Evolutionary conservation across 2,888 invertebrate species (phyloP).

Genomic region (Dynastes grantii): DNA sequence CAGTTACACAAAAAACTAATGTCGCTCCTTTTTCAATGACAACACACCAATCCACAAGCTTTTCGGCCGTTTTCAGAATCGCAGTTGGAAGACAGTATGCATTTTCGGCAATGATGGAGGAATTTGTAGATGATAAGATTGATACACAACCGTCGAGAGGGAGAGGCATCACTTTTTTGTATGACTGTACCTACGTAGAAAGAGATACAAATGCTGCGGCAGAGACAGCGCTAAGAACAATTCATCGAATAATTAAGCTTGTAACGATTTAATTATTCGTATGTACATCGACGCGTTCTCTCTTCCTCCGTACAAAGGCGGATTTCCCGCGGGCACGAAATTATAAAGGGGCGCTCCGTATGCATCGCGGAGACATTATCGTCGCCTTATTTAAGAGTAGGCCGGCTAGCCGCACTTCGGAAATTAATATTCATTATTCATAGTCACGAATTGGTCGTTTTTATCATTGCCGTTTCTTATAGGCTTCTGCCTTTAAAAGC

Average conservation of each 20-base stretch:
- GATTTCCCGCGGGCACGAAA: slow-evolving; percentile 35
- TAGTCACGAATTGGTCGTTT: slow-evolving; percentile 49
- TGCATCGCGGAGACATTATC: slow-evolving; percentile 39
- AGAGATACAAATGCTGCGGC: background rate
- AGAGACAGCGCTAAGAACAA: slow-evolving; percentile 16
- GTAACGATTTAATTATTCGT: slow-evolving; percentile 50
- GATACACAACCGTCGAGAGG: too few species aligned
- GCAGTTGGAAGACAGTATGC: too few species aligned
- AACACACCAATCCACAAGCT: too few species aligned
- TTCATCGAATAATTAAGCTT: slow-evolving; percentile 47
- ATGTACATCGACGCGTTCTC: slow-evolving; percentile 1
- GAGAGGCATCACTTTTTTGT: too few species aligned
- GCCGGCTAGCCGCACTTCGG: slow-evolving; percentile 35
- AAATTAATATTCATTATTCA: slow-evolving; percentile 52
- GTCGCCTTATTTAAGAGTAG: slow-evolving; percentile 43
- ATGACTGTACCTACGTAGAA: background rate
- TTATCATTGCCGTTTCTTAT: slow-evolving; percentile 35
- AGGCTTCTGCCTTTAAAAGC: slow-evolving; percentile 13
- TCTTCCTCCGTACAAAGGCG: slow-evolving; percentile 10
- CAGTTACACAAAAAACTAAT: background rate
- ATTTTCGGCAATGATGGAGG: too few species aligned
- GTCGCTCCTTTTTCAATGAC: too few species aligned
- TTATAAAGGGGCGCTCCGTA: slow-evolving; percentile 29
- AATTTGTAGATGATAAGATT: too few species aligned
- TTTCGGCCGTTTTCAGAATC: too few species aligned